Evolutionary conservation across 1,140 invertebrate genomes (phyloP).

Genomic region (Leptinotarsa defecta): DNA sequence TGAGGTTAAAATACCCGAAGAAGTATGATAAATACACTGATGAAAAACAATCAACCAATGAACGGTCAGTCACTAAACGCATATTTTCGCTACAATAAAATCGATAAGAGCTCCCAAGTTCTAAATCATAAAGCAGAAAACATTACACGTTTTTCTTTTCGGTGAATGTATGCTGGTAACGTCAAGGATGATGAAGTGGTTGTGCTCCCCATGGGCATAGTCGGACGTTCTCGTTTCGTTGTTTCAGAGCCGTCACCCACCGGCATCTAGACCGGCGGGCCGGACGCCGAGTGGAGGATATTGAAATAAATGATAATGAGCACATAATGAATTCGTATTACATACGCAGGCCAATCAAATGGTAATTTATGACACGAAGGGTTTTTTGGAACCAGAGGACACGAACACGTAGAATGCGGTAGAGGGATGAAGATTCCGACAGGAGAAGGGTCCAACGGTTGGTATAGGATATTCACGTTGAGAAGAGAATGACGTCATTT

Average conservation of each 20-base stretch:
- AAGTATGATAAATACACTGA: no score
- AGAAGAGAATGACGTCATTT: no score
- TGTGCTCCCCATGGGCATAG: neutral
- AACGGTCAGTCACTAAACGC: no score
- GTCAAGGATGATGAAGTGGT: conserved; percentile 7
- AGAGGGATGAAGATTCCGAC: no score
- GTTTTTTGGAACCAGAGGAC: neutral
- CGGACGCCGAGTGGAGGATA: conserved; percentile 11
- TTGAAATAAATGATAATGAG: conserved; percentile 37
- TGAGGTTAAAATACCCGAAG: no score
- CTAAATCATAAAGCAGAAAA: neutral
- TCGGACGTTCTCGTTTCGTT: conserved; percentile 1
- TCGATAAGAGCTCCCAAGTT: neutral
- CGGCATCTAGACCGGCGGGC: neutral
- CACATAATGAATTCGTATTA: conserved; percentile 36
- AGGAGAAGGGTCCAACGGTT: no score
- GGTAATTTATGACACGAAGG: neutral
- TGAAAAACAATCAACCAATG: no score
- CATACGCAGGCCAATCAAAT: conserved; percentile 4
- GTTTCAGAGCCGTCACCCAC: conserved; percentile 4
- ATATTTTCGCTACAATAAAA: no score
- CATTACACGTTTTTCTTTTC: conserved; percentile 1
- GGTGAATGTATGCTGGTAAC: conserved; percentile 5
- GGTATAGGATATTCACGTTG: no score
- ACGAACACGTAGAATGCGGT: neutral